These are phyloP conservation scores for Ploceus nigricollis DNA, from an alignment of 2,113 vertebrate genomes.

Conservation along the genomic window DNA sequence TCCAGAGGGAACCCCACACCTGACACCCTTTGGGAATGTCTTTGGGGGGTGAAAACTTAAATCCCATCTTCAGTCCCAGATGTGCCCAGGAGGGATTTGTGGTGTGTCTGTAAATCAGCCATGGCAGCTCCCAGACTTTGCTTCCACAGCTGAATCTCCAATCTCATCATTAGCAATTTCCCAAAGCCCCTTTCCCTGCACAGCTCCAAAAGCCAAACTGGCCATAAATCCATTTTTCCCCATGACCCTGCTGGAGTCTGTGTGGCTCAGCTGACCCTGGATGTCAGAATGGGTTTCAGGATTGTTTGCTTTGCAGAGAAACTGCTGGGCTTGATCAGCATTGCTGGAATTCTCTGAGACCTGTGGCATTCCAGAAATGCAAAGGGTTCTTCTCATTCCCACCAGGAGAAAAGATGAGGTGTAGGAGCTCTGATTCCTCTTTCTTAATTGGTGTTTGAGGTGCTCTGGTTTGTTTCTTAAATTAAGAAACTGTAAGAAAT, in stretches of 20 bases:
- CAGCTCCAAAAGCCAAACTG: neutral
- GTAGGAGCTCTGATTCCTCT: neutral
- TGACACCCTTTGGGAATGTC: neutral
- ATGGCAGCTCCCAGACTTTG: neutral
- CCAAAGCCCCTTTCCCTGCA: neutral
- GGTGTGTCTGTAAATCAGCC: neutral
- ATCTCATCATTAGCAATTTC: neutral
- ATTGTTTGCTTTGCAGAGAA: neutral
- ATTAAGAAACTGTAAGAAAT: neutral
- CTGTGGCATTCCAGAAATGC: neutral
- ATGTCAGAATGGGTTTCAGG: neutral
- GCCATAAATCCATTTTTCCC: neutral
- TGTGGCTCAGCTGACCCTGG: neutral
- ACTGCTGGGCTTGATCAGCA: neutral
- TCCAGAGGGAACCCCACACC: neutral
- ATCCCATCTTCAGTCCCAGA: accelerated
- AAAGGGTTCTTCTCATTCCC: neutral
- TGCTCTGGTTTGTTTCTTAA: neutral
- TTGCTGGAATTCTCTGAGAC: neutral
- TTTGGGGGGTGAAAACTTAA: neutral
- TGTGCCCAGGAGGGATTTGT: neutral
- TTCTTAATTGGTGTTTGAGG: neutral
- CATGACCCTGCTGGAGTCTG: neutral
- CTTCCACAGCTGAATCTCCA: neutral
- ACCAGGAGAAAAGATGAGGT: neutral